Base-by-base conservation (phyloP, 2,113 vertebrate species). In the Solea solea region DNA sequence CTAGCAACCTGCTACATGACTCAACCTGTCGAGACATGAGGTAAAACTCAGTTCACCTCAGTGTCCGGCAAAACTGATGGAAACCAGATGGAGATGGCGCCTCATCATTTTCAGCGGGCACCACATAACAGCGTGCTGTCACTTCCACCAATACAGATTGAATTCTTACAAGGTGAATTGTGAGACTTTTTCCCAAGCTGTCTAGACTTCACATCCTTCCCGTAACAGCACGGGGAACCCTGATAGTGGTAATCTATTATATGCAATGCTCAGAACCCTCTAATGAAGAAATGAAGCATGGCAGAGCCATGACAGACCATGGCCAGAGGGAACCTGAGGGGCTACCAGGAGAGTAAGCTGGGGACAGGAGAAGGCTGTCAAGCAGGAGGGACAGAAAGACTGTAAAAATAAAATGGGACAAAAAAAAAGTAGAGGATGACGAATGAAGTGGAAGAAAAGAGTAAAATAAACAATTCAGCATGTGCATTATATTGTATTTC, bases 251-350 rank as follows among this genome's bases (percentile, higher is more conserved):
- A 86, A 85, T 75, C 72, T 75, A 82, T 83, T 84, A 65, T 74
- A 55, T 14, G 8, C 72, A 83, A 78, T 61, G 73, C 65, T 81
- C 72, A 76, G 82, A 84, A 88, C 3, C 56, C 65, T 42, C 59
- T 79, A 88, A 90, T 85, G 85, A 88, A 72, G 81, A 86, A 90
- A 88, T 83, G 77, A 89, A 82, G 84, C 88, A 64, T 87, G 77
- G 66, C 64, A 69, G 71, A 86, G 79, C 12, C 83, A 67, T 89
- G 86, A 87, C 86, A 15, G 78, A 58, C 61, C 57, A 9, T 12
- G 57, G 41, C 40, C 57, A 21, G n/a, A 41, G 57, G 57, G 57
- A 59, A 44, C 57, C 40, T 11, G 12, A 10, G 10, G 45, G 4
- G 45, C 45, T 48, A 48, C 9, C 45, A 13, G 45, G 9, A 48